phyloP scores from a whole-genome alignment of 2,113 vertebrate species.

The Laterallus jamaicensis region DNA sequence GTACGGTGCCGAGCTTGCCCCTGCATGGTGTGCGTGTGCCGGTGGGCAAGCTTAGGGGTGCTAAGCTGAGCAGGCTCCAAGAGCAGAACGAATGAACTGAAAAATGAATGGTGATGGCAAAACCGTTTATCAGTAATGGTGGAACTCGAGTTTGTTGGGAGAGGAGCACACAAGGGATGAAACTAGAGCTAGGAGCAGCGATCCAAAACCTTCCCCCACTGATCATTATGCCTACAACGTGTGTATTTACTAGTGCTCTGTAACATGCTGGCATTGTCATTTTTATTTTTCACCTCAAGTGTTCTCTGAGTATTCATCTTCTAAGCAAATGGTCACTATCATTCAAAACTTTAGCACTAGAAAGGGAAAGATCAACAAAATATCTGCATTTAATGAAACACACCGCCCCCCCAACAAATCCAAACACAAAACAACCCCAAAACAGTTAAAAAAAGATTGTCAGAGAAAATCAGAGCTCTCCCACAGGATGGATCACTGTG shows the following conservation, averaged over 20 bases:
- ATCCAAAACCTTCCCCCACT: not conserved
- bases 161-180: not conserved
- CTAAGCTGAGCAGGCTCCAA: conserved; percentile 71
- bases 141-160: not conserved
- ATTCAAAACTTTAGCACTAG: not conserved
- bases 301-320: not conserved
- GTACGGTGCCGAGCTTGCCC: rapidly evolving
- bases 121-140: not conserved
- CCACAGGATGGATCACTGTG: rapidly evolving
- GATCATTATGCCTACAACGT: not conserved
- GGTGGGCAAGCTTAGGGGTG: conserved; percentile 58
- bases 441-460: not conserved
- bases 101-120: not conserved
- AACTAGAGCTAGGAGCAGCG: not conserved
- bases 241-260: not conserved
- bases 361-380: not conserved
- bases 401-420: too few species aligned
- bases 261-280: not conserved
- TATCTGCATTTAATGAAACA: not conserved
- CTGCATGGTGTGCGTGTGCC: rapidly evolving
- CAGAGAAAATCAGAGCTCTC: not conserved
- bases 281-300: not conserved
- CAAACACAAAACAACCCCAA: rapidly evolving
- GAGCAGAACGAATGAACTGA: conserved; percentile 68
- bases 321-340: not conserved